A percentile compares a stretch with the other conserved stretches of the same genome.
phyloP scores from a whole-genome alignment of 2,888 invertebrate genomes.

The Ophion slaviceki region DNA sequence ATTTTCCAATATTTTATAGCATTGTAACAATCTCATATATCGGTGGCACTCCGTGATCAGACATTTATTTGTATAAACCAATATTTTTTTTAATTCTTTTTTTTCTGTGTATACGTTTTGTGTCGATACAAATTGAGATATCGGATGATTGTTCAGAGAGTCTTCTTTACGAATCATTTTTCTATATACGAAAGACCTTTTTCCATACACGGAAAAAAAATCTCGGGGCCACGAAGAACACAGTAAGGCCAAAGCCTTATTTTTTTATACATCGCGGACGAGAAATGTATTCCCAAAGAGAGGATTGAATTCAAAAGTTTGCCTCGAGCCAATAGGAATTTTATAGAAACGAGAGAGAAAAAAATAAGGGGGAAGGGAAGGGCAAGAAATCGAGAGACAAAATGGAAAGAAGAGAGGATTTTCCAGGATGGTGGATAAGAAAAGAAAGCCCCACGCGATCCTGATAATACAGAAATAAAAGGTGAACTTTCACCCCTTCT shows the following conservation, averaged over 20 bases:
- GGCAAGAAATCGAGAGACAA: neutral
- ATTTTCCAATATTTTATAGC: no score
- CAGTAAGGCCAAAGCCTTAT: neutral
- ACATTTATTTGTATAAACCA: no score
- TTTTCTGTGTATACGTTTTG: neutral
- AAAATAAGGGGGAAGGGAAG: neutral
- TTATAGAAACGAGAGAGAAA: slow-evolving; percentile 9
- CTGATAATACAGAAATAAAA: slow-evolving; percentile 63
- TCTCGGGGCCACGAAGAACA: slow-evolving; percentile 8
- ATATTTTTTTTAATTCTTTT: no score
- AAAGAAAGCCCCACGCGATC: slow-evolving; percentile 42
- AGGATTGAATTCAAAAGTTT: slow-evolving; percentile 52
- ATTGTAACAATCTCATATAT: no score
- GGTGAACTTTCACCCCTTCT: slow-evolving; percentile 35
- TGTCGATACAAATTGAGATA: slow-evolving; percentile 4
- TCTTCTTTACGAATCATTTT: slow-evolving; percentile 6
- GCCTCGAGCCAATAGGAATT: slow-evolving; percentile 48
- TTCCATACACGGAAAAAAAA: slow-evolving; percentile 3
- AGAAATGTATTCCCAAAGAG: slow-evolving; percentile 54
- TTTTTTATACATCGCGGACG: neutral
- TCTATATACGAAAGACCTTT: slow-evolving; percentile 18
- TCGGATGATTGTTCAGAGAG: slow-evolving; percentile 3
- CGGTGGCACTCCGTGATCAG: no score
- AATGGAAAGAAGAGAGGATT: neutral
- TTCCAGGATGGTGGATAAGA: slow-evolving; percentile 31